Base-by-base conservation (phyloP, 1,140 invertebrate species). In the Nixonia krombeini region DNA sequence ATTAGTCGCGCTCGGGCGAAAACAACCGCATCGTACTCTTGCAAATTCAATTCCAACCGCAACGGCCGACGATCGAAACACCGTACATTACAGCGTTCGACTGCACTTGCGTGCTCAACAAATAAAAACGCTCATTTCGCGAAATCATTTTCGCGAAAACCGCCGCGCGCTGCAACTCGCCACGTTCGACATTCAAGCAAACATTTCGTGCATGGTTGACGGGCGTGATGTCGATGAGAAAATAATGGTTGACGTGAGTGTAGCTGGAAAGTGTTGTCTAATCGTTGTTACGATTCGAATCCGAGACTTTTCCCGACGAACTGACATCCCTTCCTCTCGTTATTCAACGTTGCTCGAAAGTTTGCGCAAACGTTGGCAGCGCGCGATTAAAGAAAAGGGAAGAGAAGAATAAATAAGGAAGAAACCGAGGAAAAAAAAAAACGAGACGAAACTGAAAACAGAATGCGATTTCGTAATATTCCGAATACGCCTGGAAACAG, bases 1-100 rank as follows among this genome's bases (percentile, higher is more conserved):
- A 62, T 62, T 62, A 62, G 52, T 62, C 57, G 62, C 65, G 47
- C 57, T 62, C 44, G 65, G 62, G 57, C 31, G 65, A 58, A 53
- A 62, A 68, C 65, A 56, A 46, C 57, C 51, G 57, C 57, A 17
- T 61, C 51, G 40, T 37, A 45, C 37, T 58, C 62, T 46, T 56
- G 47, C 62, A 38, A 40, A 33, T 49, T 53, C 57, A 57, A 53
- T 68, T 59, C 51, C 46, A 35, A 57, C 56, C 64, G 56, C 56
- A 56, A 55, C 45, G 41, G 15, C 46, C 42, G 47, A 37, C 46
- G 61, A 61, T 45, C 56, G 42, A 57, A 68, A 68, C 58, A 44
- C 23, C 52, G 49, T 49, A 52, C 52, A 53, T 66, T 66, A 52
- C 46, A 35, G 38, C 16, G 31, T 44, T 45, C 23, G 2, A 21